Evolutionary conservation across 2,113 vertebrate genomes (phyloP), one percentile per base, ranked within the genome.

Genomic region (Heptranchias perlo): DNA sequence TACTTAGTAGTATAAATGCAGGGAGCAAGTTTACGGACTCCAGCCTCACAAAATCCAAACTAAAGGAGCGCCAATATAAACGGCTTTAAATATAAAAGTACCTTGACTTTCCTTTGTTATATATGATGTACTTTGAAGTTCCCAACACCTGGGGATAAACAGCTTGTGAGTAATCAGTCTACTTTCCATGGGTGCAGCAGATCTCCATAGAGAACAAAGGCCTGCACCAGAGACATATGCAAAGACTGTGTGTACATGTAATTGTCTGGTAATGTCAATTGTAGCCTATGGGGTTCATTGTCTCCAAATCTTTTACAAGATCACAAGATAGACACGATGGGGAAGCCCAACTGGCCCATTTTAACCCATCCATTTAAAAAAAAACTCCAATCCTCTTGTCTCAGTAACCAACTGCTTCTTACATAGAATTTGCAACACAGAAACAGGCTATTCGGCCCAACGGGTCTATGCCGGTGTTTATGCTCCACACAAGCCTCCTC

Each of bases 181-280:
- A 49, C 49, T 87, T 87, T 87, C 10, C 84, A 87, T 87, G 84
- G 44, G 23, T 49, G 84, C 84, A 10, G 84, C 84, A 87, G 47
- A 52, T 52, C 47, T 21, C 44, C 44, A 47, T 7, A 31, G 7
- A 87, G 44, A 87, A 87, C 84, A 87, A 87, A 52, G 84, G 21
- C 47, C 6, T 87, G 44, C 18, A 49, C 21, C 47, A 52, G 44
- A 39, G 47, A 87, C 47, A 87, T 28, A 87, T 52, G 47, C 84
- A 87, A 52, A 87, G 84, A 28, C 44, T 87, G 84, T 87, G 47
- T 82, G 76, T 16, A 10, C 44, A 10, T 82, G 76, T 87, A 49
- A 87, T 87, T 87, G 84, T 87, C 84, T 87, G 23, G 23, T 87
- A 86, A 87, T 87, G 84, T 52, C 84, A 52, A 52, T 25, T 44